Evolutionary conservation across 2,797 vertebrate species (phyloP).

Genomic region (Neosilurus mollespiculum): DNA sequence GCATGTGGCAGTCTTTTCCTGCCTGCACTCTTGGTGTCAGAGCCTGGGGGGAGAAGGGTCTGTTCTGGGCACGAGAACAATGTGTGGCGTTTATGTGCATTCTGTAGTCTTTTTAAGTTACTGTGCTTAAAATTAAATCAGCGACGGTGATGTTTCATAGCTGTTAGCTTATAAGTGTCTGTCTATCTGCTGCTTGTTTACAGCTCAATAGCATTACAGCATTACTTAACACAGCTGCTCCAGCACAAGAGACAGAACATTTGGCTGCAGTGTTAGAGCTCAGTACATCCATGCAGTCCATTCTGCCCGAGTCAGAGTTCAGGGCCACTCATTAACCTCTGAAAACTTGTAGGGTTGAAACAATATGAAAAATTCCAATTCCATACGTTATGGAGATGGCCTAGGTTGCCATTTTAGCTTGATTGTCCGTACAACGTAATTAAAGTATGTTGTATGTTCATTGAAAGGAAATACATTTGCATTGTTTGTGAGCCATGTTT

Average conservation of each 20-base stretch:
- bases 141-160: background rate
- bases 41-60: slow-evolving; percentile 9
- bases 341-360: background rate
- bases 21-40: slow-evolving; percentile 24
- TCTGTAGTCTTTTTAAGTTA: background rate
- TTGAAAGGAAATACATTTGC: background rate
- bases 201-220: background rate
- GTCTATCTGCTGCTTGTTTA: background rate
- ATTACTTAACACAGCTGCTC: slow-evolving; percentile 37
- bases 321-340: background rate
- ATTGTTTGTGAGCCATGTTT: background rate
- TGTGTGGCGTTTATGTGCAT: slow-evolving; percentile 8
- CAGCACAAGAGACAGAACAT: slow-evolving; percentile 19
- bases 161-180: background rate
- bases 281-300: background rate
- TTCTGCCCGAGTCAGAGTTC: background rate
- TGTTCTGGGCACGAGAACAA: slow-evolving; percentile 10
- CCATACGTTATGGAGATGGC: too few relatives aligned
- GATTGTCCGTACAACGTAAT: background rate
- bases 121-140: background rate
- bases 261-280: slow-evolving; percentile 12
- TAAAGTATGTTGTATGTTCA: background rate
- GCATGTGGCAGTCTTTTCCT: slow-evolving; percentile 44
- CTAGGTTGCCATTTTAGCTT: background rate
- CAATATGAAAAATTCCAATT: background rate